Percentiles rank a stretch among this genome's conserved stretches.
phyloP scores from a whole-genome alignment of 2,113 vertebrate species.

The Lepidothrix coronata region DNA sequence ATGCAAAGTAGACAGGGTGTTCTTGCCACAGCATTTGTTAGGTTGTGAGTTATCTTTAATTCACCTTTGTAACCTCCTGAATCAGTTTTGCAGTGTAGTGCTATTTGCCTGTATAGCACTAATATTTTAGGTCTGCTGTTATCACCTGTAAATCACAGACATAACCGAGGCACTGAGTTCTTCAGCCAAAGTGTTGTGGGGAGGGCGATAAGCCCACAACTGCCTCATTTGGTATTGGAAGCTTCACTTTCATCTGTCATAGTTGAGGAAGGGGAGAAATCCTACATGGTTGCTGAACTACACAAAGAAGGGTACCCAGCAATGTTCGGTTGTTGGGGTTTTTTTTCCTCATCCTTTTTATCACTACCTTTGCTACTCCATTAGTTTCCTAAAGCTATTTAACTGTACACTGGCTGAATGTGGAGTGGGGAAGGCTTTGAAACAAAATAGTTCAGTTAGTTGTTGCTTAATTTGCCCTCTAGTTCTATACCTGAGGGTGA shows the following conservation, averaged over 20 bases:
- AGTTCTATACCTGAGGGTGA: neutral
- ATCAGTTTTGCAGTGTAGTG: neutral
- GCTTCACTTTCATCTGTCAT: neutral
- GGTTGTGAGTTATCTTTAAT: neutral
- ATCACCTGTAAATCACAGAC: neutral
- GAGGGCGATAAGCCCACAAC: neutral
- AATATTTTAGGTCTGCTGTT: neutral
- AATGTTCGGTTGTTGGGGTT: neutral
- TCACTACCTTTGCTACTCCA: neutral
- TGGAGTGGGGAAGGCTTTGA: neutral
- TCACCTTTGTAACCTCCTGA: neutral
- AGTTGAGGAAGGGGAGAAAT: neutral
- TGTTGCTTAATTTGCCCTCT: neutral
- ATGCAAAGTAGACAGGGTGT: neutral
- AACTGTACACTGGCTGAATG: fast-evolving
- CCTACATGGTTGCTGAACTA: neutral
- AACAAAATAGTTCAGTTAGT: neutral
- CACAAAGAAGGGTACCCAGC: neutral
- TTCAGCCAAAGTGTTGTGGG: neutral
- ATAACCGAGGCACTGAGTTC: neutral
- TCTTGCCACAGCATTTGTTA: neutral
- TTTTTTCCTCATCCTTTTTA: neutral
- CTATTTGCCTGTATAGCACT: neutral
- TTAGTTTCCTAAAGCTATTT: neutral
- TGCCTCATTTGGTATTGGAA: neutral